phyloP scores from a whole-genome alignment of 2,797 vertebrate species.

The Alauda arvensis region DNA sequence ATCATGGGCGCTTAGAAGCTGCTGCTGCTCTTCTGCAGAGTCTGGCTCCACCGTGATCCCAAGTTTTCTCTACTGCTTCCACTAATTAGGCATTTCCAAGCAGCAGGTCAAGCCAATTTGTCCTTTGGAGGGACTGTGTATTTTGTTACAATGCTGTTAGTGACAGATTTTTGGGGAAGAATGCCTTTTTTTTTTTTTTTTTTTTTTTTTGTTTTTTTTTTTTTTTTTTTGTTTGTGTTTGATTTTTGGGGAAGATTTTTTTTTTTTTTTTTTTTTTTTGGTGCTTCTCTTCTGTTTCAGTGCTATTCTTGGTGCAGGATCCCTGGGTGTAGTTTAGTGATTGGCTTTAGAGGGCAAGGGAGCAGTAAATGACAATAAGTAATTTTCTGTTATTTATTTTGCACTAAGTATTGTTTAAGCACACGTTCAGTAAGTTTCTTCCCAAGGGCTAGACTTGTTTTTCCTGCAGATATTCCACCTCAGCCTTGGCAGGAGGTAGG shows the following conservation, averaged over 20 bases:
- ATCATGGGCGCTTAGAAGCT: rapidly evolving
- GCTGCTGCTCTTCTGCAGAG: not conserved
- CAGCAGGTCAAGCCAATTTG: not conserved
- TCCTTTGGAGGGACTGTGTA: not conserved
- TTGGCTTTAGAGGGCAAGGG: not conserved
- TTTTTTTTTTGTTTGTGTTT: too few species aligned
- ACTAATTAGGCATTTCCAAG: not conserved
- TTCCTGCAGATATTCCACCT: not conserved
- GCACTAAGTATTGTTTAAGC: not conserved
- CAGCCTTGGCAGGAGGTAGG: not conserved
- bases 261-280: too few species aligned
- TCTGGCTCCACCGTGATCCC: not conserved
- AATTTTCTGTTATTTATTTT: not conserved
- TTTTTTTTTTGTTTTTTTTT: too few species aligned
- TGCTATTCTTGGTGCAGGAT: not conserved
- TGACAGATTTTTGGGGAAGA: not conserved
- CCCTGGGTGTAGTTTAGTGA: not conserved
- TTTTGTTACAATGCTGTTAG: not conserved
- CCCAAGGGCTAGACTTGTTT: not conserved
- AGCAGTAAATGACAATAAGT: not conserved
- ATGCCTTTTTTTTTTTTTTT: too few species aligned
- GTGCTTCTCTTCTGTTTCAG: not conserved
- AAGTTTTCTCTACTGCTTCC: not conserved
- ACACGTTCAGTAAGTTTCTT: not conserved
- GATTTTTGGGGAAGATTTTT: not conserved